These are phyloP conservation scores for Archaeoteleia sp. DNA, from an alignment of 2,888 invertebrate genomes.

Conservation along the genomic window DNA sequence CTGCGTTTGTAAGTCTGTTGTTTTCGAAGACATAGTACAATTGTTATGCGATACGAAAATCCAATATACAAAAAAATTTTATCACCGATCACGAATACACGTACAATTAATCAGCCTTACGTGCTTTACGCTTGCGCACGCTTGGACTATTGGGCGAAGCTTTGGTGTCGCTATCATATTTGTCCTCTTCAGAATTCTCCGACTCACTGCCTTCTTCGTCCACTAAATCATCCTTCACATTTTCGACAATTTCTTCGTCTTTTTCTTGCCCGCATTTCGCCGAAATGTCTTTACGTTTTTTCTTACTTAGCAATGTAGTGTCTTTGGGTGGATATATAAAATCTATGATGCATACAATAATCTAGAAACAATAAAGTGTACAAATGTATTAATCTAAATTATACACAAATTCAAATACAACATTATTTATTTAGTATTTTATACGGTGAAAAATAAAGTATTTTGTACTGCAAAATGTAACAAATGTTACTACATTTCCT, in stretches of 20 bases:
- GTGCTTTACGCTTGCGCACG: slow-evolving; percentile 83
- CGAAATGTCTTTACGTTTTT: slow-evolving; percentile 69
- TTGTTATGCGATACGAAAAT: no score
- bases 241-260: slow-evolving; percentile 77
- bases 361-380: slow-evolving; percentile 77
- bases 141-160: slow-evolving; percentile 76
- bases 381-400: no score
- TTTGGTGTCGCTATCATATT: slow-evolving; percentile 65
- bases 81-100: background rate
- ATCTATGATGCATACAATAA: slow-evolving; percentile 90
- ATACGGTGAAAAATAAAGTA: no score
- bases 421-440: no score
- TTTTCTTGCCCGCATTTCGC: slow-evolving; percentile 72
- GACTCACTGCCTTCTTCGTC: slow-evolving; percentile 77
- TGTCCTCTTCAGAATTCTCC: slow-evolving; percentile 77
- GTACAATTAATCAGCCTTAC: slow-evolving; percentile 81
- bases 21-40: no score
- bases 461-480: no score
- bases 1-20: no score
- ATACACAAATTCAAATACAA: no score
- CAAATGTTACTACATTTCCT: no score
- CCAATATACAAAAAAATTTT: slow-evolving; percentile 21
- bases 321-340: slow-evolving; percentile 87
- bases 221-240: slow-evolving; percentile 82
- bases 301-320: slow-evolving; percentile 70